Conservation (phyloP, 2,888 invertebrate species). For the Amphipoea lucens region DNA sequence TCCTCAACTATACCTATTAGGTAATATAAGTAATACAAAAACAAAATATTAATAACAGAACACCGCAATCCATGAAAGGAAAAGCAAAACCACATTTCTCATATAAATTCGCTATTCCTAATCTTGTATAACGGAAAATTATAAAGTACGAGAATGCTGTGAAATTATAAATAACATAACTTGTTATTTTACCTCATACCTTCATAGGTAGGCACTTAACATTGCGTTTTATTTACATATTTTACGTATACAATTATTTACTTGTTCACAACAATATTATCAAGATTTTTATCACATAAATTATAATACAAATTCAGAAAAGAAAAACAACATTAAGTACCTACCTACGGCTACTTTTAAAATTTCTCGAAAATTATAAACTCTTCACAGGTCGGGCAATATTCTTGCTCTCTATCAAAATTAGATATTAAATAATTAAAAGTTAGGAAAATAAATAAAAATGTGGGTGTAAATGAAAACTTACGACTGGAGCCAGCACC, state of each 20-base stretch:
- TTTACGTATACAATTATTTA: not conserved
- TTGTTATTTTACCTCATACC: not conserved
- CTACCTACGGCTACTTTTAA: no score
- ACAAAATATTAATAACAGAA: slow-evolving; percentile 7
- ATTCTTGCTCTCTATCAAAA: not conserved
- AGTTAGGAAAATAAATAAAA: not conserved
- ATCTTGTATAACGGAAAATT: slow-evolving; percentile 3
- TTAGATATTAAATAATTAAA: not conserved
- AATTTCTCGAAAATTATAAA: not conserved
- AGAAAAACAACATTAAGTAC: not conserved
- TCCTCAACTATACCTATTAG: slow-evolving; percentile 22
- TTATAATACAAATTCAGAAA: not conserved
- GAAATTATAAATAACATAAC: slow-evolving; percentile 1
- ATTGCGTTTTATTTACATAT: not conserved
- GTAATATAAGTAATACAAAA: not conserved
- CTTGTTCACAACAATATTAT: not conserved
- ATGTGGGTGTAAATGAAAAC: not conserved
- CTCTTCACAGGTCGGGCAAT: no score
- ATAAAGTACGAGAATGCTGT: not conserved
- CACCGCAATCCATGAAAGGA: slow-evolving; percentile 4
- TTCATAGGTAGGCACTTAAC: not conserved
- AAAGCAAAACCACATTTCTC: slow-evolving; percentile 38
- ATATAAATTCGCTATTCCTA: not conserved
- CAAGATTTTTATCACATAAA: not conserved
- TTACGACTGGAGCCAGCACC: no score